phyloP scores from a whole-genome alignment of 2,888 invertebrate genomes.

The Drosophila differens region DNA sequence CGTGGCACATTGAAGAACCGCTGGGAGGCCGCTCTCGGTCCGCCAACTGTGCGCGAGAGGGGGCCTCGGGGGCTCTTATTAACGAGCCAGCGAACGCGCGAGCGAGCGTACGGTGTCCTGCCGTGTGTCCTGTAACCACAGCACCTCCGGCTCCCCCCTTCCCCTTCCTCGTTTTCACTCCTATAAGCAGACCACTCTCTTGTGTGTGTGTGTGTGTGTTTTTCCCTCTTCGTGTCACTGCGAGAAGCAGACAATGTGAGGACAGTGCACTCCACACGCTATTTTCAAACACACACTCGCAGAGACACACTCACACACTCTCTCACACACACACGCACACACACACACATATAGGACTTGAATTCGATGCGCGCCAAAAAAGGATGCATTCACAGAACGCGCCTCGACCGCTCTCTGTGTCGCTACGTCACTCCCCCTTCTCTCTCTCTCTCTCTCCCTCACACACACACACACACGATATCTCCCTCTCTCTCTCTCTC shows the following conservation, averaged over 20 bases:
- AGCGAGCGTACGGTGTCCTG: conserved; percentile 63
- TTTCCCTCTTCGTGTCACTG: conserved; percentile 28
- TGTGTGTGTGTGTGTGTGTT: conserved; percentile 12
- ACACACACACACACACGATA: background rate
- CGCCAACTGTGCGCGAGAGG: conserved; percentile 10
- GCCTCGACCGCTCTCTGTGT: conserved; percentile 49
- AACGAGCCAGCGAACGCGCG: conserved; percentile 75
- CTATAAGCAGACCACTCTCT: background rate
- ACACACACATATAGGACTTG: conserved; percentile 34
- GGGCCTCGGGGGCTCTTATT: conserved; percentile 73
- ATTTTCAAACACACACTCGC: conserved; percentile 49
- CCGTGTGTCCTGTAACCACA: conserved; percentile 40
- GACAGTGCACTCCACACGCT: conserved; percentile 76
- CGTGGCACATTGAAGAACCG: conserved; percentile 15
- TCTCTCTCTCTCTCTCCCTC: background rate
- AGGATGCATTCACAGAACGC: conserved; percentile 75
- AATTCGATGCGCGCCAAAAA: conserved; percentile 71
- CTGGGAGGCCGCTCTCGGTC: conserved; percentile 16
- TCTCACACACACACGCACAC: conserved; percentile 30
- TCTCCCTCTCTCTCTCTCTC: background rate
- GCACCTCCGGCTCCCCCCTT: background rate
- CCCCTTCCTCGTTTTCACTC: background rate
- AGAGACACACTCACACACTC: background rate
- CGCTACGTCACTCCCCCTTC: conserved; percentile 6
- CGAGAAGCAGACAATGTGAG: conserved; percentile 70